Percentiles rank a stretch among this genome's conserved stretches.
These are phyloP conservation scores for Corapipo altera DNA, from an alignment of 2,113 vertebrate species.

Conservation along the genomic window DNA sequence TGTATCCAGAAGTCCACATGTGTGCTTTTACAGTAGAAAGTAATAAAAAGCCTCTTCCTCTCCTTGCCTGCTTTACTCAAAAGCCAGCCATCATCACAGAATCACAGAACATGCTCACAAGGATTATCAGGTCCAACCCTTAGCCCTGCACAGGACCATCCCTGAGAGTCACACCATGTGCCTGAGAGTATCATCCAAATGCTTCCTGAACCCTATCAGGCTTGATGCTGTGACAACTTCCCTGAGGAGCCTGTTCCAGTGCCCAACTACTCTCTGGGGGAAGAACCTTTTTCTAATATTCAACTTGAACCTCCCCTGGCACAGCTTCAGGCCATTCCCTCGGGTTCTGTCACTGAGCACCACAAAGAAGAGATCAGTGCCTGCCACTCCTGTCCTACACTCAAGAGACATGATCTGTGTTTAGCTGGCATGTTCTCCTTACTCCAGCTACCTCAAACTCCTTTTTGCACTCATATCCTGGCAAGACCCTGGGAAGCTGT, in stretches of 20 bases:
- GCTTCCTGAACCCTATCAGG: background rate
- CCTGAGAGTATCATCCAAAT: background rate
- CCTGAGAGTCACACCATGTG: background rate
- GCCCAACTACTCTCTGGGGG: background rate
- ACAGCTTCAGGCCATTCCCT: background rate
- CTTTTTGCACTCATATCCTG: background rate
- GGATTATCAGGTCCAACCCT: background rate
- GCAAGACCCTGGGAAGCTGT: background rate
- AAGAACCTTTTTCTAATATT: background rate
- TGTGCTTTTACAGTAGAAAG: background rate
- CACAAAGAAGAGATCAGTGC: background rate
- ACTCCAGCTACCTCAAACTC: background rate
- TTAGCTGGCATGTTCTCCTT: background rate
- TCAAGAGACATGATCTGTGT: background rate
- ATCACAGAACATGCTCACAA: background rate
- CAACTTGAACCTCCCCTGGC: background rate
- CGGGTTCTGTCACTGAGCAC: background rate
- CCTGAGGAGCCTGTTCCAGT: background rate
- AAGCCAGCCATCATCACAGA: background rate
- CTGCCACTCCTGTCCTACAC: background rate
- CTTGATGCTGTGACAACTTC: background rate
- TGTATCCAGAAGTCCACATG: background rate
- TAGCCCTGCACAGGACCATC: background rate
- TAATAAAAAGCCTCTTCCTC: background rate
- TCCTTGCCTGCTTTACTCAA: background rate